Evolutionary conservation across 2,888 invertebrate genomes (phyloP).

Genomic region (Phlogophora meticulosa): DNA sequence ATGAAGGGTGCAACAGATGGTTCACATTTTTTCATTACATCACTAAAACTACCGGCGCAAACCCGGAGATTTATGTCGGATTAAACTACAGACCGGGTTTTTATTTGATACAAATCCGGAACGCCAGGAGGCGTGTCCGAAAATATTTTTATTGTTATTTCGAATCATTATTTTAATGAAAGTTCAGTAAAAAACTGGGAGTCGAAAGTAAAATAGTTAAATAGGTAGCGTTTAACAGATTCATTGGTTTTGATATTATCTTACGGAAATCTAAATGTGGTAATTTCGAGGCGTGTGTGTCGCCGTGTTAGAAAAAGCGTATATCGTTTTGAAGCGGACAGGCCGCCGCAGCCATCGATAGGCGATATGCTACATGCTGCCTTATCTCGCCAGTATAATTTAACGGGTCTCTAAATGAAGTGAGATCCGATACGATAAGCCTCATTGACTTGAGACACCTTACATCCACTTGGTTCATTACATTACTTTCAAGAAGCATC

Average conservation of each 20-base stretch:
- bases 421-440: constrained; percentile 89
- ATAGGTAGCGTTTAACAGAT: constrained; percentile 73
- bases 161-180: constrained; percentile 70
- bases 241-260: constrained; percentile 79
- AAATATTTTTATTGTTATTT: constrained; percentile 82
- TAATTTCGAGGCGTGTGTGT: constrained; percentile 82
- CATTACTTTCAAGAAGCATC: constrained; percentile 81
- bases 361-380: constrained; percentile 80
- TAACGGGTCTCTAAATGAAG: constrained; percentile 89
- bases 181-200: constrained; percentile 65
- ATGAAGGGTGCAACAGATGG: constrained; percentile 91
- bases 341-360: constrained; percentile 77
- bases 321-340: constrained; percentile 77
- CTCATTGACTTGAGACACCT: constrained; percentile 85
- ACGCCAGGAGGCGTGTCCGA: constrained; percentile 85
- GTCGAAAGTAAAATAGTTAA: constrained; percentile 55
- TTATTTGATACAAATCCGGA: constrained; percentile 86
- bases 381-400: constrained; percentile 88
- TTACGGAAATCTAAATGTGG: constrained; percentile 83
- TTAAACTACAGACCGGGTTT: constrained; percentile 86
- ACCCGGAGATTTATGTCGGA: constrained; percentile 88
- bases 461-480: constrained; percentile 82
- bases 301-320: constrained; percentile 77
- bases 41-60: constrained; percentile 83
- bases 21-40: constrained; percentile 89